Base-by-base conservation (phyloP, 2,888 invertebrate species). In the Lochmaea crataegi region DNA sequence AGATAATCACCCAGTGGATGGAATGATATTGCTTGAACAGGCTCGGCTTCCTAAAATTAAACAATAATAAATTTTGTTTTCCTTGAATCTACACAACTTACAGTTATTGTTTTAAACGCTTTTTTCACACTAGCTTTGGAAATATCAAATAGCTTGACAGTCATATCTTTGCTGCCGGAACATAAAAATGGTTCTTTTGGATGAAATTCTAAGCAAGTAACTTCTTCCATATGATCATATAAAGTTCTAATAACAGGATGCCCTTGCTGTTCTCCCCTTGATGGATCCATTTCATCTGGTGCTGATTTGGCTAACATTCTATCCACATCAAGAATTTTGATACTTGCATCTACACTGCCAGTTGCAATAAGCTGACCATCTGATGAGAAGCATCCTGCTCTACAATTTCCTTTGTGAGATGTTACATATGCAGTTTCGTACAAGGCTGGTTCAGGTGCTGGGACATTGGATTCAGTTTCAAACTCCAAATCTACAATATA, bases 341-440 rank as follows among this genome's bases (percentile, higher is more conserved):
- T 99, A 77, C 98, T 98, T 1, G 99, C 97, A 87, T 99, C 99
- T 0, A 96, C 97, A 79, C 98, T 98, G 14, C 99, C 99, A 0
- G 99, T 99, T 0, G 99, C 99, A 12, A 99, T 96, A 0, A 99
- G 88, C 79, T 97, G 96, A 0, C 99, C 99, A 87, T 98, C 98
- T 10, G 92, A 89, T 76, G 97, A 98, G 86, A 99, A 99, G 3
- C 97, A 97, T 7, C 98, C 99, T 0, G 98, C 95, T 68, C 99
- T 89, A 78, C 99, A 99, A 71, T 96, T 94, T 81, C 96, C 97
- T 88, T 99, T 99, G 87, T 99, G 99, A 4, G 98, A 96, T 2
- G 99, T 99, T 48, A 99, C 97, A 84, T 99, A 99, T 0, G 98
- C 98, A 0, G 99, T 99, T 88, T 99, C 99, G 85, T 99, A 99